Conservation (phyloP, 1,140 invertebrate species). For the Phortica variegata region DNA sequence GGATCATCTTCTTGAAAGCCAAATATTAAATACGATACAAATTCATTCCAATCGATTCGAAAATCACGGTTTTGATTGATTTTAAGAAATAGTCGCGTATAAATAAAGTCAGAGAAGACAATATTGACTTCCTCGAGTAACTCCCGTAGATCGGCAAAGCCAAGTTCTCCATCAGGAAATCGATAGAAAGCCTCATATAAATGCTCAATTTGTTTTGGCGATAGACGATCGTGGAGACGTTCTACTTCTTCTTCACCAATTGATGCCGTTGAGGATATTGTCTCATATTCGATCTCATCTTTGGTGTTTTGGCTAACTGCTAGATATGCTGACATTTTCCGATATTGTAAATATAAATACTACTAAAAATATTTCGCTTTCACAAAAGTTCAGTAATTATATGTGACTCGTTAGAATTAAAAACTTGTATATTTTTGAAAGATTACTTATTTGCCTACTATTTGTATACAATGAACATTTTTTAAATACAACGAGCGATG, state of each 20-base stretch:
- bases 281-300: constrained; percentile 29
- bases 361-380: too few species aligned
- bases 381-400: too few species aligned
- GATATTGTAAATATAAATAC: not conserved
- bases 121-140: constrained; percentile 27
- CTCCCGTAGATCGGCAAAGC: constrained; percentile 20
- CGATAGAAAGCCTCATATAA: constrained; percentile 19
- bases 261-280: constrained; percentile 29
- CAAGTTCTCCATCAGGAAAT: constrained; percentile 12
- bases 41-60: constrained; percentile 67
- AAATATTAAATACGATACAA: constrained; percentile 67
- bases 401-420: too few species aligned
- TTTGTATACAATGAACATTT: not conserved
- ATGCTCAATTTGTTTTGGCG: constrained; percentile 26
- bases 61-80: constrained; percentile 62
- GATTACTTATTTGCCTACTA: too few species aligned
- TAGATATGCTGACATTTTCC: constrained; percentile 18
- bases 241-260: constrained; percentile 24
- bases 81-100: constrained; percentile 38
- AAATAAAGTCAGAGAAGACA: constrained; percentile 30
- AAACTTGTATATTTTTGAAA: too few species aligned
- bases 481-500: constrained; percentile 32
- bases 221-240: constrained; percentile 37
- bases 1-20: constrained; percentile 66
- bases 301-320: constrained; percentile 21